Evolutionary conservation across 2,888 invertebrate species (phyloP).

Genomic region (Eurois occulta): DNA sequence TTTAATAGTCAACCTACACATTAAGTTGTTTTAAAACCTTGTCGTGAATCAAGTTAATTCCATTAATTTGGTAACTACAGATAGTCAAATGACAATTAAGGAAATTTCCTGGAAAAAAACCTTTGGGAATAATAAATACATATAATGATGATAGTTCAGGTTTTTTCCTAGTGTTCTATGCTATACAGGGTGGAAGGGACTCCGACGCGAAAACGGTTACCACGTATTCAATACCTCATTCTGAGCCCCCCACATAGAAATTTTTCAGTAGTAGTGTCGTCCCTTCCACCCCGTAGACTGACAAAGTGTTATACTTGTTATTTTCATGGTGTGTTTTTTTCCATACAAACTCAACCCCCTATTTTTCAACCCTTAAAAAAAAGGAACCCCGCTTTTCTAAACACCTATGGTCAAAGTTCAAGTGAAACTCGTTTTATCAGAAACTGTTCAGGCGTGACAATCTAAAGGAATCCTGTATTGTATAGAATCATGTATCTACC

Average conservation of each 20-base stretch:
- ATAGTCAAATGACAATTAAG: slow-evolving; percentile 30
- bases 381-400: not conserved
- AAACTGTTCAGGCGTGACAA: not conserved
- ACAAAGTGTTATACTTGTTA: not conserved
- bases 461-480: not conserved
- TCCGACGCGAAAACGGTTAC: too few relatives aligned
- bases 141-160: slow-evolving; percentile 22
- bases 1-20: not conserved
- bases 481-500: too few relatives aligned
- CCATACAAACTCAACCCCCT: not conserved
- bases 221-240: too few relatives aligned
- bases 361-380: too few relatives aligned
- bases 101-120: slow-evolving; percentile 2
- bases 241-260: too few relatives aligned
- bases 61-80: slow-evolving; percentile 1
- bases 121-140: slow-evolving; percentile 13
- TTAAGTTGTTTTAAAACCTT: not conserved
- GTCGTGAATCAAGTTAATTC: not conserved
- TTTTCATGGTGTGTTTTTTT: not conserved
- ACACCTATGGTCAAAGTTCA: not conserved
- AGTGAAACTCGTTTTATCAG: not conserved
- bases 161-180: not conserved
- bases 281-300: too few relatives aligned
- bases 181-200: too few relatives aligned
- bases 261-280: too few relatives aligned